phyloP scores from a whole-genome alignment of 2,888 invertebrate genomes.

The Acrobasis suavella region DNA sequence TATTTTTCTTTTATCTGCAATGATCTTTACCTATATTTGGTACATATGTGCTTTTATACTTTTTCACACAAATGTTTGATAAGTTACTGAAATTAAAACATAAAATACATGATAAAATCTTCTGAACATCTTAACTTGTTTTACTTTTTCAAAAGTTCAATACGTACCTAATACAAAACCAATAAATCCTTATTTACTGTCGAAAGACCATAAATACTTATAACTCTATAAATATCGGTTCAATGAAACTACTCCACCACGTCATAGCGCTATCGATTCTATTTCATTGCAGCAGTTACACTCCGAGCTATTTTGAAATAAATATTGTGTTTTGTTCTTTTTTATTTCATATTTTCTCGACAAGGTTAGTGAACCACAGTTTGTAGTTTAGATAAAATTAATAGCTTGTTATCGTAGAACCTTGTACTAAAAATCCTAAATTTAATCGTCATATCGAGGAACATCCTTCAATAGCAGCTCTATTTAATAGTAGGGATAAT shows the following conservation, averaged over 20 bases:
- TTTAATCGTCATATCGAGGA: too few species aligned
- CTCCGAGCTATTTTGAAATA: background rate
- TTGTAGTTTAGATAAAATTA: background rate
- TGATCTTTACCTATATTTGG: too few species aligned
- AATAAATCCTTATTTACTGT: background rate
- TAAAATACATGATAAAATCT: background rate
- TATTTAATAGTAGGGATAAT: too few species aligned
- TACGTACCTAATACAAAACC: background rate
- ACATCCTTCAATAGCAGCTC: too few species aligned
- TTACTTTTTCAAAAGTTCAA: background rate
- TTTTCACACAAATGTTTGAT: too few species aligned
- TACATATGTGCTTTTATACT: too few species aligned
- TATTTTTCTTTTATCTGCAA: too few species aligned
- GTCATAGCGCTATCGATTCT: conserved; percentile 8
- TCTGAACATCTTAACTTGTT: too few species aligned
- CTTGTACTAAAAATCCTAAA: too few species aligned
- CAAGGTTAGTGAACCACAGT: background rate
- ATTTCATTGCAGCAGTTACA: conserved; percentile 9
- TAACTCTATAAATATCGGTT: background rate
- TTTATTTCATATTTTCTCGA: background rate
- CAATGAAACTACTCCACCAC: conserved; percentile 10
- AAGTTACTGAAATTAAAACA: too few species aligned
- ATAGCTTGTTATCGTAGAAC: background rate
- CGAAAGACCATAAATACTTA: background rate
- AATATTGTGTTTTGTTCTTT: conserved; percentile 1